Evolutionary conservation across 2,888 invertebrate species (phyloP).

Genomic region (Nowickia ferox): DNA sequence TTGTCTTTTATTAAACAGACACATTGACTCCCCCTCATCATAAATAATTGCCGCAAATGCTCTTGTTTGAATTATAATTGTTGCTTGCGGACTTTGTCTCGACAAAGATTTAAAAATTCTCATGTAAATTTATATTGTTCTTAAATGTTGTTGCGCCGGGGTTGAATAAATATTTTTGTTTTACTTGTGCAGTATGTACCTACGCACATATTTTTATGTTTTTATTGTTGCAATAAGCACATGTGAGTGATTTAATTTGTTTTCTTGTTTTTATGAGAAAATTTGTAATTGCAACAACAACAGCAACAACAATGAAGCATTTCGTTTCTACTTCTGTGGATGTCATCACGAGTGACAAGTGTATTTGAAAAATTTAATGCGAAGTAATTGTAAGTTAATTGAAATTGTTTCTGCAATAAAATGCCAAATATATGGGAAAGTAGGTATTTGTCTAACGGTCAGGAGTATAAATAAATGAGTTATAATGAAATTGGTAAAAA

Average conservation of each 20-base stretch:
- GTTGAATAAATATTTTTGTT: constrained; percentile 25
- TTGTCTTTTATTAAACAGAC: constrained; percentile 20
- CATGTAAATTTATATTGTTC: constrained; percentile 35
- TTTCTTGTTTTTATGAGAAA: neutral
- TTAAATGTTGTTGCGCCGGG: constrained; percentile 26
- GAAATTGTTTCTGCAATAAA: constrained; percentile 47
- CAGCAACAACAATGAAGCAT: neutral
- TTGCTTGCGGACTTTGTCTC: constrained; percentile 51
- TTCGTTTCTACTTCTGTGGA: constrained; percentile 2
- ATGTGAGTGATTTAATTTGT: constrained; percentile 29
- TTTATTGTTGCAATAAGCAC: neutral
- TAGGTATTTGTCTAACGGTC: constrained; percentile 17
- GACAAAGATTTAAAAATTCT: constrained; percentile 41
- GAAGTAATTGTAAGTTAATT: constrained; percentile 59
- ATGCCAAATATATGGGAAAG: constrained; percentile 43
- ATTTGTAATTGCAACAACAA: neutral
- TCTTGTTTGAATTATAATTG: constrained; percentile 24
- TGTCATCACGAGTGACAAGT: constrained; percentile 44
- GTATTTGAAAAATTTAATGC: constrained; percentile 37
- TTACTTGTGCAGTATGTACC: neutral
- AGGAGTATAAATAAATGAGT: neutral
- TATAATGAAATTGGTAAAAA: neutral
- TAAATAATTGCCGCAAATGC: constrained; percentile 10
- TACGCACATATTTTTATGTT: neutral
- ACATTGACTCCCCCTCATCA: constrained; percentile 35